These are phyloP conservation scores for Trichopoda pennipes DNA, from an alignment of 2,888 invertebrate species.

Conservation along the genomic window DNA sequence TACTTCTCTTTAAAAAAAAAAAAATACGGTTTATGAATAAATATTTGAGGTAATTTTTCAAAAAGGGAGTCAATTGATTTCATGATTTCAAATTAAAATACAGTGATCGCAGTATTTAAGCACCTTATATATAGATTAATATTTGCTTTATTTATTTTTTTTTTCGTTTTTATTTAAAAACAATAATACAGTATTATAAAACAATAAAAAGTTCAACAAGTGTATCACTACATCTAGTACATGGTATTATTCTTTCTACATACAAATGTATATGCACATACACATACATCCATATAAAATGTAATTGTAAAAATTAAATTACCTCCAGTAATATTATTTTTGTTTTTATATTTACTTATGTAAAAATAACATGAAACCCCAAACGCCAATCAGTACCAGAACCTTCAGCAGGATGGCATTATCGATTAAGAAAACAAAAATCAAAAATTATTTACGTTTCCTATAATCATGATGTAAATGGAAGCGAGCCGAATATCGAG, in stretches of 20 bases:
- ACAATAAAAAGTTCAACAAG: constrained; percentile 48
- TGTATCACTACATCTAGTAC: constrained; percentile 38
- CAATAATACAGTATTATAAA: constrained; percentile 15
- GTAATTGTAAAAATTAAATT: constrained; percentile 1
- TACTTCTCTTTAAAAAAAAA: too few species aligned
- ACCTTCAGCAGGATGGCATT: constrained; percentile 69
- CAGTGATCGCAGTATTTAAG: too few species aligned
- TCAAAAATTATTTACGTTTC: constrained; percentile 69
- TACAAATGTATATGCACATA: too few species aligned
- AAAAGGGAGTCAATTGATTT: too few species aligned
- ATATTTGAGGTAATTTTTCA: too few species aligned
- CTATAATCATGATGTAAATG: constrained; percentile 79
- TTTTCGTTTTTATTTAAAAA: background rate
- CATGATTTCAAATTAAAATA: too few species aligned
- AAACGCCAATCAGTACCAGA: constrained; percentile 75
- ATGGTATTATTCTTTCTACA: background rate
- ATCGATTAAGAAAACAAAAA: constrained; percentile 34
- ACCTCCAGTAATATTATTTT: constrained; percentile 1
- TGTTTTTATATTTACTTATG: constrained; percentile 58
- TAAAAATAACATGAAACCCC: constrained; percentile 74
- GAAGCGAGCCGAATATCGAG: constrained; percentile 77
- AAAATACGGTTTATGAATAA: too few species aligned
- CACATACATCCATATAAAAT: background rate
- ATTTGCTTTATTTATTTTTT: background rate
- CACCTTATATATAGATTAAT: too few species aligned